These are phyloP conservation scores for Bubo blakistoni DNA, from an alignment of 2,113 vertebrate genomes.

Conservation along the genomic window DNA sequence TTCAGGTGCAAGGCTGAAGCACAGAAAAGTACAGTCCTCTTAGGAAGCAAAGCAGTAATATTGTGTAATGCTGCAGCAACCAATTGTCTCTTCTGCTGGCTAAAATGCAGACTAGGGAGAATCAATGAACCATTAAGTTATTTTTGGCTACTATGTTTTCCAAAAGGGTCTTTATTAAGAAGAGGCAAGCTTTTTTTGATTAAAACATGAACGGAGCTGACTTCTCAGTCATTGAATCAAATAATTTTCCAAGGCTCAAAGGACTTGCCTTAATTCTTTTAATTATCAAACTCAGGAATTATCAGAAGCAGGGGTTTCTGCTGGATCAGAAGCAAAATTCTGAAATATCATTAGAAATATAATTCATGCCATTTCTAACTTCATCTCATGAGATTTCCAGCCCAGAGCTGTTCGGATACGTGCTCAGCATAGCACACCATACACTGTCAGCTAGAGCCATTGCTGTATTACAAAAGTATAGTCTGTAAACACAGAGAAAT, in stretches of 20 bases:
- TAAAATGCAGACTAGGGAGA: neutral
- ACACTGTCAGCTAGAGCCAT: neutral
- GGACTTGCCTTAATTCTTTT: conserved; percentile 30
- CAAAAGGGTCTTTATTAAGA: neutral
- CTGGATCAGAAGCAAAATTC: neutral
- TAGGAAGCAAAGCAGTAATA: neutral
- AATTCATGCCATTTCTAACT: neutral
- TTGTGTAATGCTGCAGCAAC: neutral
- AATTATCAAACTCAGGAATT: neutral
- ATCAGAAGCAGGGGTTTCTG: neutral
- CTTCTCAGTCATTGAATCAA: conserved; percentile 25
- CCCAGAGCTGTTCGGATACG: neutral
- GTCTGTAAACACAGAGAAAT: neutral
- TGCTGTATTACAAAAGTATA: neutral
- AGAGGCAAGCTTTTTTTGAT: neutral
- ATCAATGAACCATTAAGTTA: neutral
- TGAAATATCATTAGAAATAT: neutral
- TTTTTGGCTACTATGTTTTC: conserved; percentile 12
- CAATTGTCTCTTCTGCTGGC: neutral
- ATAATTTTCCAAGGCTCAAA: conserved; percentile 31
- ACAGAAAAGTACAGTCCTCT: neutral
- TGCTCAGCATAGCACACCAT: neutral
- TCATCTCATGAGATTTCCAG: neutral
- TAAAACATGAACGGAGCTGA: conserved; percentile 12
- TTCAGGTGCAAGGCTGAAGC: neutral